phyloP scores from a whole-genome alignment of 1,140 invertebrate species.

The Anagrus nilaparvatae region DNA sequence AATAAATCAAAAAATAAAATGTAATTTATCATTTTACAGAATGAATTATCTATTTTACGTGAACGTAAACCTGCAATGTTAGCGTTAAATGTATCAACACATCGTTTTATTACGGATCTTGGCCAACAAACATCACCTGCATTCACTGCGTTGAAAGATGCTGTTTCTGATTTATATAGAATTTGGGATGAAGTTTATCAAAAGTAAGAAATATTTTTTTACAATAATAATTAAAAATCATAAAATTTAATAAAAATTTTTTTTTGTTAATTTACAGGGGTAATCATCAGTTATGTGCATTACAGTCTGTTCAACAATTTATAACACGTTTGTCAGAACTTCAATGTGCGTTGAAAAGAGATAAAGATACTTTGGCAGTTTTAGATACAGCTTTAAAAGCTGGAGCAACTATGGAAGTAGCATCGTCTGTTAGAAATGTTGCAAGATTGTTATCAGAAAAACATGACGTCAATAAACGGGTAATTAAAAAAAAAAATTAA shows the following conservation, averaged over 20 bases:
- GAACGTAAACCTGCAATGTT: conserved; percentile 61
- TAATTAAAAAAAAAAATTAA: conserved; percentile 21
- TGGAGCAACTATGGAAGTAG: conserved; percentile 49
- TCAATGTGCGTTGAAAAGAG: conserved; percentile 49
- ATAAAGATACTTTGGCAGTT: conserved; percentile 51
- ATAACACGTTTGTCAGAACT: conserved; percentile 52
- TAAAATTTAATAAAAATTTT: conserved; percentile 1
- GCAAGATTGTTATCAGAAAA: conserved; percentile 59
- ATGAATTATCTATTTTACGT: conserved; percentile 53
- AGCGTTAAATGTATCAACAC: conserved; percentile 63
- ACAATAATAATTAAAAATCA: not conserved
- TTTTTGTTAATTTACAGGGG: conserved; percentile 33
- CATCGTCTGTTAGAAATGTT: conserved; percentile 54
- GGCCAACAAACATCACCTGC: conserved; percentile 38
- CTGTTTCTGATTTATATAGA: conserved; percentile 62
- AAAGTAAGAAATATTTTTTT: conserved; percentile 47
- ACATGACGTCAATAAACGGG: conserved; percentile 41
- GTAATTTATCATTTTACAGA: conserved; percentile 46
- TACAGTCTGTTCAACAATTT: conserved; percentile 54
- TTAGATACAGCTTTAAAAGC: conserved; percentile 51
- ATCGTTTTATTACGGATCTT: conserved; percentile 54
- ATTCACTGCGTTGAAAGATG: conserved; percentile 51
- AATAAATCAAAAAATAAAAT: too few relatives aligned
- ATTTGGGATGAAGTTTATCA: conserved; percentile 68
- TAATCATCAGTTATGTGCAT: conserved; percentile 39